Percentiles rank a stretch among this genome's conserved stretches.
phyloP scores from a whole-genome alignment of 2,113 vertebrate genomes.

The Anthoscopus minutus region DNA sequence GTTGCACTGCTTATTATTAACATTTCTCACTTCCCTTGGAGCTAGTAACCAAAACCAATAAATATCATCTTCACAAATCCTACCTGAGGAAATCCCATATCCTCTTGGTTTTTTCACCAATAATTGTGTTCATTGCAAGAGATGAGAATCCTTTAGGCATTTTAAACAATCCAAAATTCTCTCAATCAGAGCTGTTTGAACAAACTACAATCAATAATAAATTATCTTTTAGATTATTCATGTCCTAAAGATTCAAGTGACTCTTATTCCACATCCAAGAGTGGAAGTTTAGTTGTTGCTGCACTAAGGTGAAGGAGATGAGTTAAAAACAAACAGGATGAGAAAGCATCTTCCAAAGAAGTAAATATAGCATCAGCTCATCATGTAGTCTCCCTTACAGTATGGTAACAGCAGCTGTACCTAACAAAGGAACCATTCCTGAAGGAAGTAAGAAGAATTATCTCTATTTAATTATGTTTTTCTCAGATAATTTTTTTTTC shows the following conservation, averaged over 20 bases:
- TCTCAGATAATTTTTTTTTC: neutral
- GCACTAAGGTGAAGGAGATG: neutral
- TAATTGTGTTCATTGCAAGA: neutral
- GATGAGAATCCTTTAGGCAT: neutral
- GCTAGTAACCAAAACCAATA: neutral
- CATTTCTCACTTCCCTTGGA: conserved; percentile 27
- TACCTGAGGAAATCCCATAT: conserved; percentile 21
- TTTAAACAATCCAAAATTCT: neutral
- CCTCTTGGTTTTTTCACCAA: neutral
- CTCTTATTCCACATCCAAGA: neutral
- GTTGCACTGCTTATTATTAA: conserved; percentile 33
- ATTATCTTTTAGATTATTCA: neutral
- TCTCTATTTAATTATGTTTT: neutral
- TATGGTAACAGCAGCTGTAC: neutral
- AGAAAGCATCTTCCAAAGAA: neutral
- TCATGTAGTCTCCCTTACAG: neutral
- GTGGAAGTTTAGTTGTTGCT: neutral
- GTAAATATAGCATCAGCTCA: neutral
- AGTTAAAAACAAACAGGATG: neutral
- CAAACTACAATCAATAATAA: neutral
- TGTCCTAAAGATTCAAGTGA: neutral
- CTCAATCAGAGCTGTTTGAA: neutral
- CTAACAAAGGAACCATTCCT: neutral
- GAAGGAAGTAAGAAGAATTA: neutral
- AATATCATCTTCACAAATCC: neutral